Percentiles rank a stretch among this genome's conserved stretches.
These are phyloP conservation scores for Bombus haemorrhoidalis DNA, from an alignment of 1,140 invertebrate genomes.

Conservation along the genomic window DNA sequence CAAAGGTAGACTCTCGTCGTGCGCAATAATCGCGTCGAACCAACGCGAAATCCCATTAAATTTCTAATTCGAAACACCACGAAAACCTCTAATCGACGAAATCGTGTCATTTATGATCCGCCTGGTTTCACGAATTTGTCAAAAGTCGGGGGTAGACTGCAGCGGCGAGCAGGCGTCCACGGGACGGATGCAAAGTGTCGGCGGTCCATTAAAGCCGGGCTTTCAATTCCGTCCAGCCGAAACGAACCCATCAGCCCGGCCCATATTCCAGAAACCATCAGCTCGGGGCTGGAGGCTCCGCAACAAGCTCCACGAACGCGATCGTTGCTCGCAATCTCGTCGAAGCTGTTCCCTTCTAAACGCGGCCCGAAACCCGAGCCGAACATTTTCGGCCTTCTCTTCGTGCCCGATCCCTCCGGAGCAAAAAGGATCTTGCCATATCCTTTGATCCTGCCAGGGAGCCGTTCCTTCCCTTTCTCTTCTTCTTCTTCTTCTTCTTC, in stretches of 20 bases:
- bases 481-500: slow-evolving; percentile 1
- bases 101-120: neutral
- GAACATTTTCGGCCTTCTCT: slow-evolving; percentile 59
- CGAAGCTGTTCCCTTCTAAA: slow-evolving; percentile 42
- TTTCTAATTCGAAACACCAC: neutral
- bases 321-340: slow-evolving; percentile 50
- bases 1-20: too few relatives aligned
- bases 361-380: slow-evolving; percentile 65
- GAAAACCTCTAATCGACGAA: neutral
- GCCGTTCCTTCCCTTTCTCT: slow-evolving; percentile 63
- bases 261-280: slow-evolving; percentile 55
- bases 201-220: slow-evolving; percentile 33
- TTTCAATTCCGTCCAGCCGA: slow-evolving; percentile 36
- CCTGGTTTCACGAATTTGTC: neutral
- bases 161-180: neutral
- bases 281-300: slow-evolving; percentile 11
- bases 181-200: slow-evolving; percentile 28
- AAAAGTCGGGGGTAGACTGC: neutral
- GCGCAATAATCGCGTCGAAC: too few relatives aligned
- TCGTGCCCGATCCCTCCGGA: slow-evolving; percentile 54
- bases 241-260: slow-evolving; percentile 41
- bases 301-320: slow-evolving; percentile 47
- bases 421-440: slow-evolving; percentile 69
- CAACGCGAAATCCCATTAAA: neutral
- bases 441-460: slow-evolving; percentile 75